Evolutionary conservation across 2,888 invertebrate genomes (phyloP).

Genomic region (Hecatera dysodea): DNA sequence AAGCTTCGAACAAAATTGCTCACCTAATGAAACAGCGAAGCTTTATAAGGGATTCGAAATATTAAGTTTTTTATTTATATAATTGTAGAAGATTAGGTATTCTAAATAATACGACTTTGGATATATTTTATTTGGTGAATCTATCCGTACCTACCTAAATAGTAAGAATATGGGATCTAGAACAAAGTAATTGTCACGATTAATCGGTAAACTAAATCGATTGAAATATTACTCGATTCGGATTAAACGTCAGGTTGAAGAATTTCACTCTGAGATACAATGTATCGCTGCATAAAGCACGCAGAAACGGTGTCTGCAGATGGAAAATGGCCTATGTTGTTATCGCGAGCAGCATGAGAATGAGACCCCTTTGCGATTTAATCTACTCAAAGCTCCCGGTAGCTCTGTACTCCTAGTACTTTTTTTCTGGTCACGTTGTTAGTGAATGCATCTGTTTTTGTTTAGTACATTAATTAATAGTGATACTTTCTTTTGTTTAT

Average conservation of each 20-base stretch:
- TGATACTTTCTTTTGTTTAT: constrained; percentile 10
- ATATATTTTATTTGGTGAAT: background rate
- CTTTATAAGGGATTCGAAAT: constrained; percentile 20
- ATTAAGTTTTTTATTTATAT: constrained; percentile 12
- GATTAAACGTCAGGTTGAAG: constrained; percentile 60
- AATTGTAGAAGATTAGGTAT: constrained; percentile 14
- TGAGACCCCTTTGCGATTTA: constrained; percentile 81
- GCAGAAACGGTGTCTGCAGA: constrained; percentile 68
- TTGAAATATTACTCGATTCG: constrained; percentile 50
- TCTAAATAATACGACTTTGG: background rate
- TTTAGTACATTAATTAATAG: constrained; percentile 16
- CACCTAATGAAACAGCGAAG: constrained; percentile 8
- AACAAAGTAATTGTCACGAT: constrained; percentile 32
- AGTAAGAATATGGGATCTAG: constrained; percentile 4
- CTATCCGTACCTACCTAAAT: background rate
- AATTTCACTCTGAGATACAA: constrained; percentile 66
- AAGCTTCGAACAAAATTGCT: constrained; percentile 40
- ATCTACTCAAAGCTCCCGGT: constrained; percentile 78
- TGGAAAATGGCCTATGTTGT: constrained; percentile 74
- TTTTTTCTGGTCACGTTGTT: constrained; percentile 69
- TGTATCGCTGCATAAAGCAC: constrained; percentile 67
- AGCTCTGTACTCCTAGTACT: constrained; percentile 74
- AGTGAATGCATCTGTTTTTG: constrained; percentile 10
- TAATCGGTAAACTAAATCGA: constrained; percentile 53
- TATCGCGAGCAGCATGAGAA: constrained; percentile 78